Evolutionary conservation across 1,140 invertebrate genomes (phyloP), one percentile per base, ranked within the genome.

Genomic region (Bicyclus anynana): DNA sequence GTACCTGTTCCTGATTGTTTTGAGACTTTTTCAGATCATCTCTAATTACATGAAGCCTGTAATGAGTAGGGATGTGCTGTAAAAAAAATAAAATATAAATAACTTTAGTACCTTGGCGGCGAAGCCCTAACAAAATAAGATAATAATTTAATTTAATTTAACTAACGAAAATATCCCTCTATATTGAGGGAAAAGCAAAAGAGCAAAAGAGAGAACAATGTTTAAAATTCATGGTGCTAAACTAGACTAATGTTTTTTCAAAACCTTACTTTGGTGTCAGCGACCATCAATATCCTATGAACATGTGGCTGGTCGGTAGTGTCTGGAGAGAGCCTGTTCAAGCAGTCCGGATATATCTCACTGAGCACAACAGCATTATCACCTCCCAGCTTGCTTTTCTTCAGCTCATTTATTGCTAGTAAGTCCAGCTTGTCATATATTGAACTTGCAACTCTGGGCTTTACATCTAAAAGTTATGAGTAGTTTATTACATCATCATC

Each of bases 211-310:
- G n/a, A n/a, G n/a, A n/a, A n/a, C n/a, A n/a, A n/a, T n/a, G n/a
- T n/a, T n/a, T n/a, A n/a, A n/a, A n/a, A n/a, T n/a, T n/a, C n/a
- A n/a, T n/a, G n/a, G n/a, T n/a, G n/a, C n/a, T n/a, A n/a, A n/a
- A n/a, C n/a, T n/a, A n/a, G n/a, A n/a, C n/a, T 23, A 23, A 23
- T 23, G 23, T 23, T 35, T 2, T 35, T 2, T 35, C 3, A 35
- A 13, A 12, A 13, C 13, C 44, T 67, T 54, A 87, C 84, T 55
- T 87, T 85, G 17, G 84, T 87, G 58, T 87, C 82, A 47, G 84
- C 82, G 7, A 87, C 46, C 84, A 87, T 87, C n/a, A 87, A 59
- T 53, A 87, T 78, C 38, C 71, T 72, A 35, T 84, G 80, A 0
- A 74, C 62, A 57, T 86, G 77, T 1, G 81, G 69, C 23, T 80